Evolutionary conservation across 2,888 invertebrate genomes (phyloP).

Genomic region (Syrista parreyssii): DNA sequence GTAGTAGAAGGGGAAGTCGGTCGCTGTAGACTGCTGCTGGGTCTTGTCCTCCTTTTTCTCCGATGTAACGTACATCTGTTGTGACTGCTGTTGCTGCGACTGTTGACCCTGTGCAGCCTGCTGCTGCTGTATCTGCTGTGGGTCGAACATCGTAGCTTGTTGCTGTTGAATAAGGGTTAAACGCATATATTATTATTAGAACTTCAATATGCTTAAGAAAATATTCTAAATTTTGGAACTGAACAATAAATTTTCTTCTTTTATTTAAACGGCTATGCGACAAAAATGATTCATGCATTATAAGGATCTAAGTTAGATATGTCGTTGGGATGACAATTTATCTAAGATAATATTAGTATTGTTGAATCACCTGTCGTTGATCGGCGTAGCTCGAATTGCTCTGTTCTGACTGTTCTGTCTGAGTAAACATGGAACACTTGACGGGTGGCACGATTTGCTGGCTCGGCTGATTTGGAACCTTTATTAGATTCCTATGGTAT

Average conservation of each 20-base stretch:
- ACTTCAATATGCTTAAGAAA: neutral
- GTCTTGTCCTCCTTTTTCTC: slow-evolving; percentile 63
- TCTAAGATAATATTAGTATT: neutral
- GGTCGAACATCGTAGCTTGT: slow-evolving; percentile 61
- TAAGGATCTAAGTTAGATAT: neutral
- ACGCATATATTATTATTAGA: neutral
- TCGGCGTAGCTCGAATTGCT: slow-evolving; percentile 57
- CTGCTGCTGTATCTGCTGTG: slow-evolving; percentile 74
- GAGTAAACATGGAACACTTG: slow-evolving; percentile 63
- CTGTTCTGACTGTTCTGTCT: slow-evolving; percentile 60
- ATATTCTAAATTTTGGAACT: neutral
- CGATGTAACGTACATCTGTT: slow-evolving; percentile 59
- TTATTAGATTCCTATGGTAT: slow-evolving; percentile 35
- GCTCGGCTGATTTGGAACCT: slow-evolving; percentile 42
- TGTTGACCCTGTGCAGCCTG: slow-evolving; percentile 73
- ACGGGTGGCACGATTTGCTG: slow-evolving; percentile 51
- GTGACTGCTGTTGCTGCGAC: slow-evolving; percentile 66
- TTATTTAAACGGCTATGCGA: no score
- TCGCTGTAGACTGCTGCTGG: slow-evolving; percentile 57
- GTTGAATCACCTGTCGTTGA: slow-evolving; percentile 55
- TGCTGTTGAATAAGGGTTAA: slow-evolving; percentile 18
- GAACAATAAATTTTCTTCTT: neutral
- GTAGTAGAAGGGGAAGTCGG: slow-evolving; percentile 68
- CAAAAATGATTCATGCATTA: neutral
- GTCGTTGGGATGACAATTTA: neutral